phyloP scores from a whole-genome alignment of 2,113 vertebrate species.

The Eretmochelys imbricata region DNA sequence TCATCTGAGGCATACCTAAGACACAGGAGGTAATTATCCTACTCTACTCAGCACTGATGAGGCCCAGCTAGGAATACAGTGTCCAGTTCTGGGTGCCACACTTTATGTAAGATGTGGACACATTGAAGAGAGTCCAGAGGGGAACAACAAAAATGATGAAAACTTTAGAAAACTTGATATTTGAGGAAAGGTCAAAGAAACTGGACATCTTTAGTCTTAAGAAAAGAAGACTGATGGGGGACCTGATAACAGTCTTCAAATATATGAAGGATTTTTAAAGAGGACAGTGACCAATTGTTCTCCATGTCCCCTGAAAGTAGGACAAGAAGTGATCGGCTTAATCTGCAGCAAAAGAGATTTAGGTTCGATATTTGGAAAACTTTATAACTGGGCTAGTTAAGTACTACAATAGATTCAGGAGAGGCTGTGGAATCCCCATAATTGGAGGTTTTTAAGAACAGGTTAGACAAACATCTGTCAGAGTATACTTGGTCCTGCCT shows the following conservation, averaged over 20 bases:
- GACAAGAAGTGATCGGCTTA: neutral
- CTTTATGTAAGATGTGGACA: neutral
- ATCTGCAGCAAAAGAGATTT: neutral
- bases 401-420: neutral
- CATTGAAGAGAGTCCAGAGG: neutral
- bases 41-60: neutral
- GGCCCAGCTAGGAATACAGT: neutral
- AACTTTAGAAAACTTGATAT: neutral
- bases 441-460: neutral
- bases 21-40: neutral
- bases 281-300: neutral
- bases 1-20: neutral
- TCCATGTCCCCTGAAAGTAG: neutral
- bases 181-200: neutral
- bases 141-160: neutral
- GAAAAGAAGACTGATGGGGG: neutral
- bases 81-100: neutral
- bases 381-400: neutral
- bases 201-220: neutral
- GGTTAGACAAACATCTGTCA: neutral
- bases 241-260: neutral
- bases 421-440: neutral
- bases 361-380: neutral
- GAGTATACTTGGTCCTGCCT: neutral
- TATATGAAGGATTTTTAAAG: neutral